These are phyloP conservation scores for Macropodus opercularis DNA, from an alignment of 2,797 vertebrate genomes.

Conservation along the genomic window DNA sequence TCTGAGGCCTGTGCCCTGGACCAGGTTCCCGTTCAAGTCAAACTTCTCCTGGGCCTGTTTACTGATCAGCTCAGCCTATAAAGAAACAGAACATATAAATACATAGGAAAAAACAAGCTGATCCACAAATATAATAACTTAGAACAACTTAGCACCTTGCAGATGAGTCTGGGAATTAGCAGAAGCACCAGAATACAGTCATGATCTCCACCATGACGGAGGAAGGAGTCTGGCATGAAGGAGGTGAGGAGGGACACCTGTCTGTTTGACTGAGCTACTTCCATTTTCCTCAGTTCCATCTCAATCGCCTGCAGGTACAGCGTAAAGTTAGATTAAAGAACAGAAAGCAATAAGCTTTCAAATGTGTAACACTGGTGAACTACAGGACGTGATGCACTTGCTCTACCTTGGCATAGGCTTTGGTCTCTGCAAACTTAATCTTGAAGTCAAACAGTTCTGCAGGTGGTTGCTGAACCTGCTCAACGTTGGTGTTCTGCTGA, in stretches of 20 bases:
- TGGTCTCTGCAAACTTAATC: slow-evolving; percentile 98
- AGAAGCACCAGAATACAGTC: slow-evolving; percentile 94
- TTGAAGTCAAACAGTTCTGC: slow-evolving; percentile 98
- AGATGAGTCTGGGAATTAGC: slow-evolving; percentile 95
- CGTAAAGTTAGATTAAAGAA: not conserved
- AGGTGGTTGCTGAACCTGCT: slow-evolving; percentile 90
- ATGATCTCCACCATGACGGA: slow-evolving; percentile 94
- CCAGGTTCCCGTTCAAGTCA: slow-evolving; percentile 86
- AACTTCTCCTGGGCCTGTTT: slow-evolving; percentile 98
- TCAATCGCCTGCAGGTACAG: slow-evolving; percentile 88
- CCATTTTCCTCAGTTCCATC: slow-evolving; percentile 99
- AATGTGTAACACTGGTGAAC: not conserved
- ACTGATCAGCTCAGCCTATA: slow-evolving; percentile 94
- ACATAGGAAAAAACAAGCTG: slow-evolving; percentile 52
- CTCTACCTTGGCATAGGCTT: slow-evolving; percentile 95
- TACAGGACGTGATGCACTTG: not conserved
- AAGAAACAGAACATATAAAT: not conserved
- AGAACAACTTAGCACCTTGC: slow-evolving; percentile 84
- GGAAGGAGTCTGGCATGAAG: slow-evolving; percentile 98
- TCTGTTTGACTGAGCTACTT: slow-evolving; percentile 92
- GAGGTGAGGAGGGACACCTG: slow-evolving; percentile 94
- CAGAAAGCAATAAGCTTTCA: not conserved
- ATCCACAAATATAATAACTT: not conserved
- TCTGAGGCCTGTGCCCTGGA: slow-evolving; percentile 80
- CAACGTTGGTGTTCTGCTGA: slow-evolving; percentile 90